Conservation (phyloP, 1,140 invertebrate species). For the Drosophila parabipectinata region DNA sequence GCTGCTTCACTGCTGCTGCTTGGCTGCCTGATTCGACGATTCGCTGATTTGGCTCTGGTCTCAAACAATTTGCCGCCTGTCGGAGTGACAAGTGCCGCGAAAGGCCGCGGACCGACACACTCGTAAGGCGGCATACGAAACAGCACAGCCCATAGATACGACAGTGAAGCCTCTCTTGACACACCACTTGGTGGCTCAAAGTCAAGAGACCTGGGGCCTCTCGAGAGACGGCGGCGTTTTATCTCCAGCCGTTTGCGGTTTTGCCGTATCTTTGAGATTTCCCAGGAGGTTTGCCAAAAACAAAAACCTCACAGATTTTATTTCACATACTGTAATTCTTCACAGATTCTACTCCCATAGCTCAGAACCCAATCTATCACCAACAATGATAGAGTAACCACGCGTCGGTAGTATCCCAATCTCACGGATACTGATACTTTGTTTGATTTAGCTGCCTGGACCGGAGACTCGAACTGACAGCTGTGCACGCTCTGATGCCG, state of each 20-base stretch:
- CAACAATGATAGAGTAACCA: neutral
- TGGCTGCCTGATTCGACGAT: neutral
- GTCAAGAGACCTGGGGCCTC: slow-evolving; percentile 52
- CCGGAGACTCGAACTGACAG: slow-evolving; percentile 50
- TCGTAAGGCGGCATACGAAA: slow-evolving; percentile 23
- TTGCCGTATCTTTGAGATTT: neutral
- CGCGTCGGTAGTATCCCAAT: slow-evolving; percentile 35
- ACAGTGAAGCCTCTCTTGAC: slow-evolving; percentile 23
- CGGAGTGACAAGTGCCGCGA: slow-evolving; percentile 65
- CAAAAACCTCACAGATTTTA: neutral
- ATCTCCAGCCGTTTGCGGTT: slow-evolving; percentile 29
- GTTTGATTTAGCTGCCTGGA: slow-evolving; percentile 52
- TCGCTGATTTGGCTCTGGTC: slow-evolving; percentile 5
- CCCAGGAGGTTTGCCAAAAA: neutral
- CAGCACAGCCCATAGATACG: slow-evolving; percentile 24
- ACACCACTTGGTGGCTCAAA: slow-evolving; percentile 45
- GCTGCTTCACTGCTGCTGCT: slow-evolving; percentile 1
- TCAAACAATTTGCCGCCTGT: slow-evolving; percentile 52
- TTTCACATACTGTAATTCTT: too few species aligned
- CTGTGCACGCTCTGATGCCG: slow-evolving; percentile 10
- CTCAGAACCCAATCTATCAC: neutral
- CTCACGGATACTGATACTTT: slow-evolving; percentile 24
- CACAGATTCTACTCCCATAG: neutral
- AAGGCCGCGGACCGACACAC: slow-evolving; percentile 11
- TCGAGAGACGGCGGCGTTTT: slow-evolving; percentile 49